A percentile compares a stretch with the other conserved stretches of the same genome.
phyloP scores from a whole-genome alignment of 2,888 invertebrate genomes.

The Bombylius discolor region DNA sequence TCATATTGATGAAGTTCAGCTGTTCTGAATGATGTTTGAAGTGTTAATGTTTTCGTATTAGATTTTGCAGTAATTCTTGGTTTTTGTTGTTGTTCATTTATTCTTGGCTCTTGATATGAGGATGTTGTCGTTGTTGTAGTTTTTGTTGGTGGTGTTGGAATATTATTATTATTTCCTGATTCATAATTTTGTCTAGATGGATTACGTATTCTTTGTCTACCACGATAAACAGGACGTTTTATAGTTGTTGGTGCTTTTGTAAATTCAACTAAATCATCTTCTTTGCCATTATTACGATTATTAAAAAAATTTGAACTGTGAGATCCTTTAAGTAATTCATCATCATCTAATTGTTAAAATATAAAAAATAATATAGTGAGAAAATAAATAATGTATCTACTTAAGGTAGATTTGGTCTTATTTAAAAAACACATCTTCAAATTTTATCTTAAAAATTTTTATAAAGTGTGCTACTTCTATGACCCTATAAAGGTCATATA shows the following conservation, averaged over 20 bases:
- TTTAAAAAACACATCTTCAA: too few relatives aligned
- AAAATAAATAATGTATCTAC: neutral
- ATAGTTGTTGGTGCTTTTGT: slow-evolving; percentile 15
- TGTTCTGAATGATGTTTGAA: slow-evolving; percentile 28
- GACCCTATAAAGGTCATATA: too few relatives aligned
- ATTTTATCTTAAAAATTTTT: too few relatives aligned
- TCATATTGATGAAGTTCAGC: slow-evolving; percentile 21
- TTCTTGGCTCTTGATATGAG: slow-evolving; percentile 7
- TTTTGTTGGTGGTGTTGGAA: slow-evolving; percentile 10
- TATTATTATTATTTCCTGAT: slow-evolving; percentile 6
- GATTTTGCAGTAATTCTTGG: neutral
- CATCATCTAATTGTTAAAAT: slow-evolving; percentile 27
- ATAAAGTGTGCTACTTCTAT: too few relatives aligned
- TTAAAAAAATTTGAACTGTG: slow-evolving; percentile 67
- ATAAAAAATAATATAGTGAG: slow-evolving; percentile 21
- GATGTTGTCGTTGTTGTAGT: slow-evolving; percentile 10
- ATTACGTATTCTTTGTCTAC: slow-evolving; percentile 4
- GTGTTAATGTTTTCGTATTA: slow-evolving; percentile 26
- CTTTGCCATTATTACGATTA: slow-evolving; percentile 46
- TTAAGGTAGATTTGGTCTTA: too few relatives aligned
- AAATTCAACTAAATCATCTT: slow-evolving; percentile 40
- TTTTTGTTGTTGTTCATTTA: slow-evolving; percentile 1
- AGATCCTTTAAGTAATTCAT: slow-evolving; percentile 54
- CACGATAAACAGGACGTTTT: slow-evolving; percentile 22
- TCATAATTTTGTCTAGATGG: slow-evolving; percentile 1